A percentile compares a stretch with the other conserved stretches of the same genome.
These are phyloP conservation scores for Diorhabda sublineata DNA, from an alignment of 1,140 invertebrate genomes.

Conservation along the genomic window DNA sequence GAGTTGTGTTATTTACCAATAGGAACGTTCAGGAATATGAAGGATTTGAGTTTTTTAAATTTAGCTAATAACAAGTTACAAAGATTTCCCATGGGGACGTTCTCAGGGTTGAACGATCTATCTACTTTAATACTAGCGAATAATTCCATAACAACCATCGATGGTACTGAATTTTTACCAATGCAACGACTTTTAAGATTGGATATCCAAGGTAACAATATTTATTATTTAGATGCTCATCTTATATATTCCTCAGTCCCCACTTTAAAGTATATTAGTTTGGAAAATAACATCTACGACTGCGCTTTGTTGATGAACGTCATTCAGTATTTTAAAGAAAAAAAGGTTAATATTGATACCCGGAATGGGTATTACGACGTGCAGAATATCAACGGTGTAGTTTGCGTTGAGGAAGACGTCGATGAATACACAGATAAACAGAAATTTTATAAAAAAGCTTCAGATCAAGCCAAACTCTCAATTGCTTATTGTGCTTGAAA, in stretches of 20 bases:
- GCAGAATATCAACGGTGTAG: conserved; percentile 42
- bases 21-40: conserved; percentile 36
- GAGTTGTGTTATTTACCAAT: conserved; percentile 37
- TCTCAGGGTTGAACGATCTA: conserved; percentile 38
- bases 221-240: conserved; percentile 37
- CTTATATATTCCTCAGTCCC: conserved; percentile 30
- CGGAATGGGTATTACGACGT: conserved; percentile 31
- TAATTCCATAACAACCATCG: conserved; percentile 33
- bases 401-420: conserved; percentile 32
- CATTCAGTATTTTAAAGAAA: conserved; percentile 34
- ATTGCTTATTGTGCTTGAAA: neutral
- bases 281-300: conserved; percentile 39
- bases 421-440: conserved; percentile 14
- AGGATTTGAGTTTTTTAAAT: conserved; percentile 31
- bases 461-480: conserved; percentile 1
- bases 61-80: conserved; percentile 38
- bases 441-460: conserved; percentile 12
- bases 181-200: conserved; percentile 30
- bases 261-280: conserved; percentile 27
- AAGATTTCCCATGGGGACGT: conserved; percentile 33
- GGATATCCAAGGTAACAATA: conserved; percentile 37
- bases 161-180: conserved; percentile 31
- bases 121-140: conserved; percentile 34
- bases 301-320: conserved; percentile 33
- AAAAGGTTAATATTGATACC: conserved; percentile 31